Base-by-base conservation (phyloP, 2,888 invertebrate genomes). In the Zaprionus bogoriensis region DNA sequence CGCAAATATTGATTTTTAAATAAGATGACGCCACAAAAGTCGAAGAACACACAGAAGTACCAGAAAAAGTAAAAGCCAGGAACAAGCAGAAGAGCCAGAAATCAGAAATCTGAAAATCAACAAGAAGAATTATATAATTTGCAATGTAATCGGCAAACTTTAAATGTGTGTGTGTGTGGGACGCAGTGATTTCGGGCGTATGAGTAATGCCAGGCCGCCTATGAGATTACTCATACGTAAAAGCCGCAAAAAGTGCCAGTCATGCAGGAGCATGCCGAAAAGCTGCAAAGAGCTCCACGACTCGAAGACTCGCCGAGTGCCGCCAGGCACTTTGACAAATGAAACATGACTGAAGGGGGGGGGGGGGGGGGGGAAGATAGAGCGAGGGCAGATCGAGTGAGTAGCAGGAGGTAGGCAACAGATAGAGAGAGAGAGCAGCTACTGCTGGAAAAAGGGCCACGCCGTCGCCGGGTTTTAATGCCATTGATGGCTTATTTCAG, bases 401-500 rank as follows among this genome's bases (percentile, higher is more conserved):
- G 32, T 14, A 36, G 20, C 4, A 17, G 25, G 17, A 10, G 39
- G 17, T 20, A 14, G 10, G 3, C 1, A 9, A 28, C 4, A 10
- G 38, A 12, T 3, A 4, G 20, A 17, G 22, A n/a, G 17, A 2
- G 7, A 17, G 4, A 17, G 51, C 64, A 67, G 67, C 67, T n/a
- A n/a, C 32, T 36, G 14, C 17, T 36, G 32, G 14, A 14, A 69
- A 72, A 74, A 75, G 62, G 63, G 59, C n/a, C 27, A 61, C 67
- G 77, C 61, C 70, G 62, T 62, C 77, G 55, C 58, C 57, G 72
- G 66, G 81, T 78, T 81, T 81, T 81, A 85, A 82, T 85, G 86
- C 79, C 83, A 83, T 84, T 84, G 83, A 84, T 84, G 86, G 86
- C 83, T 84, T 86, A 84, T 81, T 84, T 81, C 74, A 75, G 79